A percentile compares a stretch with the other conserved stretches of the same genome.
Evolutionary conservation across 2,113 vertebrate genomes (phyloP).

Genomic region (Arenaria interpres): DNA sequence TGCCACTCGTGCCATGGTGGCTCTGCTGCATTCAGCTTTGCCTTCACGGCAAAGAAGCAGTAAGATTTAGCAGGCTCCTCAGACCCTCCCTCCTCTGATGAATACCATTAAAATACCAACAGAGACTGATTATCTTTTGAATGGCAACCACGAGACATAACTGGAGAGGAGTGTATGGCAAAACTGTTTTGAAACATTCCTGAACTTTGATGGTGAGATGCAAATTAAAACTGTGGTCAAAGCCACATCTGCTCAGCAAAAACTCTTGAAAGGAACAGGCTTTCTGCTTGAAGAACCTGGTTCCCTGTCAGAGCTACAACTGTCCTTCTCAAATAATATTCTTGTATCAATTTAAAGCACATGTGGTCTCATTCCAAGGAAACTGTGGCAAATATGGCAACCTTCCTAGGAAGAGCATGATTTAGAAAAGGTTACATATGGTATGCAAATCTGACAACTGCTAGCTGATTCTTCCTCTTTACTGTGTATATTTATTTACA

Average conservation of each 20-base stretch:
- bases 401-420: not conserved
- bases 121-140: not conserved
- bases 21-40: not conserved
- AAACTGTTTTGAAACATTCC: not conserved
- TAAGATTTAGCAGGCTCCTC: not conserved
- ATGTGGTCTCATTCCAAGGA: not conserved
- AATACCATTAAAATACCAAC: not conserved
- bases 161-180: not conserved
- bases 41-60: not conserved
- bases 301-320: not conserved
- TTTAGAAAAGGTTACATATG: not conserved
- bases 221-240: not conserved
- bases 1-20: accelerated
- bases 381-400: not conserved
- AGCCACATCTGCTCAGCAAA: not conserved
- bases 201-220: not conserved
- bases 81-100: not conserved
- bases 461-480: not conserved
- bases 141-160: not conserved
- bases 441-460: not conserved
- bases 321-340: not conserved
- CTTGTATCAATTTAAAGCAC: not conserved
- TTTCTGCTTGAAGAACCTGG: not conserved
- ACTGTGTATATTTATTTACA: not conserved
- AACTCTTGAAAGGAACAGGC: not conserved